A percentile compares a stretch with the other conserved stretches of the same genome.
phyloP scores from a whole-genome alignment of 2,797 vertebrate species.

The Moxostoma hubbsi region DNA sequence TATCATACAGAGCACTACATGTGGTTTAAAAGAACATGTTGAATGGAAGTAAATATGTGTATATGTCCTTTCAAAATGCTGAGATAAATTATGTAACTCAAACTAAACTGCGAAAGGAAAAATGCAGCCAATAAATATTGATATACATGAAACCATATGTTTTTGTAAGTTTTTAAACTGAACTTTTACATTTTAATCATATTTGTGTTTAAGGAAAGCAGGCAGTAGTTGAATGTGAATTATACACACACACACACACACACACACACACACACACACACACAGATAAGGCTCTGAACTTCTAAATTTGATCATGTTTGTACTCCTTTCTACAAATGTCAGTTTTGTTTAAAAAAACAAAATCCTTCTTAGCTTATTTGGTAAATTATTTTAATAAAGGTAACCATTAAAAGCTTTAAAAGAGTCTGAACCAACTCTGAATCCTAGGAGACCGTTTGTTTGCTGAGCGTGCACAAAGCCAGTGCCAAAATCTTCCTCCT shows the following conservation, averaged over 20 bases:
- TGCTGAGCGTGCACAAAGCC: constrained; percentile 19
- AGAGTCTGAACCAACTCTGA: background rate
- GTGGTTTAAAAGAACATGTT: constrained; percentile 53
- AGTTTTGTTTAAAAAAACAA: too few relatives aligned
- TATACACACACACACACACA: too few relatives aligned
- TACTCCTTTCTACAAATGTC: too few relatives aligned
- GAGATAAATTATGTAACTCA: constrained; percentile 73
- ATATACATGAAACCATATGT: constrained; percentile 64
- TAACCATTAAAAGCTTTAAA: background rate
- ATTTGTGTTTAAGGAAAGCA: background rate
- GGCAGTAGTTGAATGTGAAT: too few relatives aligned
- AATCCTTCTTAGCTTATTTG: too few relatives aligned
- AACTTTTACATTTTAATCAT: background rate
- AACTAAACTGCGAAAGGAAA: constrained; percentile 66
- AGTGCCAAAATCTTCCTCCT: constrained; percentile 21
- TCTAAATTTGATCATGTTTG: too few relatives aligned
- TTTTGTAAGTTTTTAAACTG: constrained; percentile 20
- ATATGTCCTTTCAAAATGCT: constrained; percentile 74
- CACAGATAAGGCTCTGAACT: too few relatives aligned
- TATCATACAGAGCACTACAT: constrained; percentile 47
- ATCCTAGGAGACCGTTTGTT: constrained; percentile 30
- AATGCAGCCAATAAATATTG: constrained; percentile 75
- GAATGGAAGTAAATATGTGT: constrained; percentile 71
- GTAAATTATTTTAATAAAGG: too few relatives aligned
- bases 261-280: too few relatives aligned